phyloP scores from a whole-genome alignment of 2,113 vertebrate species.

The Serinus canaria region DNA sequence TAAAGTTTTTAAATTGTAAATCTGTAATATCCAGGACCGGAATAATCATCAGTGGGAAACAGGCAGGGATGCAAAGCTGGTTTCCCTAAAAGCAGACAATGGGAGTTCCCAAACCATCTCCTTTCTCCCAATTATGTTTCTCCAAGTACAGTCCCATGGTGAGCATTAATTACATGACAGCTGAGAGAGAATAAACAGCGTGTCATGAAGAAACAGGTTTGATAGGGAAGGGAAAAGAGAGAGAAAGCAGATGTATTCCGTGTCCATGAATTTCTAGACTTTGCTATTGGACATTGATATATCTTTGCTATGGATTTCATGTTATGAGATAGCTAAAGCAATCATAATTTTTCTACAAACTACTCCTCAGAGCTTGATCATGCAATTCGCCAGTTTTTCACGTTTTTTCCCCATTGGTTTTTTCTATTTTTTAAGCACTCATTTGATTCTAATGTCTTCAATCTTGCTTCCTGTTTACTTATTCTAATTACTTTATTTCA shows the following conservation, averaged over 20 bases:
- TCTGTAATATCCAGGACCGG: background rate
- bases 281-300: rapidly evolving
- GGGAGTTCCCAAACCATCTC: background rate
- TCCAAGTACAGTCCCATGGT: background rate
- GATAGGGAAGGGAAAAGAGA: background rate
- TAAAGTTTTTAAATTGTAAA: background rate
- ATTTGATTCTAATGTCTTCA: background rate
- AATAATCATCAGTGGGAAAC: background rate
- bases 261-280: background rate
- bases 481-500: background rate
- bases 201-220: background rate
- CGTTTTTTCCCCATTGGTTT: background rate
- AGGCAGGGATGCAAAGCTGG: background rate
- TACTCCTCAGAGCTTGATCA: background rate
- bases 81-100: rapidly evolving
- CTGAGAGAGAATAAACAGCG: background rate
- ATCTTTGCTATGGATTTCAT: background rate
- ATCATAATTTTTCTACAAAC: background rate
- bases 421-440: background rate
- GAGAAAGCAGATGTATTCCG: background rate
- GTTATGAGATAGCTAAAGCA: background rate
- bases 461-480: background rate
- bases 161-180: background rate
- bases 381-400: background rate
- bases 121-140: background rate